A percentile compares a stretch with the other conserved stretches of the same genome.
Evolutionary conservation across 2,797 vertebrate species (phyloP).

Genomic region (Tragelaphus oryx): DNA sequence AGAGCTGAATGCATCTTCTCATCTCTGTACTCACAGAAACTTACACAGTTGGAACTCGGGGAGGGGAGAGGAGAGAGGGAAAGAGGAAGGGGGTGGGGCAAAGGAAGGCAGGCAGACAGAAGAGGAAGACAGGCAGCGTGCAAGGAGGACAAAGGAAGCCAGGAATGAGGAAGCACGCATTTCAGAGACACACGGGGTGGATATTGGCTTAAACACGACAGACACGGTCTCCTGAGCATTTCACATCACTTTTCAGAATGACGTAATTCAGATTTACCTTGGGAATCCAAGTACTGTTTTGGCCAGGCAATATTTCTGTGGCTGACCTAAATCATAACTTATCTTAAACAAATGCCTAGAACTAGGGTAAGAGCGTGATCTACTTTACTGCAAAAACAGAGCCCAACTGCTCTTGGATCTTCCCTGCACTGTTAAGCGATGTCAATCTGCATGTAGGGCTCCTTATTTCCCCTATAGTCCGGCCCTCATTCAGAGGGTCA

Average conservation of each 20-base stretch:
- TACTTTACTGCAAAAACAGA: neutral
- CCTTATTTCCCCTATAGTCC: neutral
- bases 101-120: neutral
- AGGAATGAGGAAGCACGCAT: neutral
- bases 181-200: neutral
- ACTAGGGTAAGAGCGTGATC: neutral
- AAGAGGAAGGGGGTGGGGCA: neutral
- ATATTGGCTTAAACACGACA: neutral
- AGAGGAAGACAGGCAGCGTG: neutral
- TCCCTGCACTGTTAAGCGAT: neutral
- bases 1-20: neutral
- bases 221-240: neutral
- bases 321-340: neutral
- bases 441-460: neutral
- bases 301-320: neutral
- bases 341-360: neutral
- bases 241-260: neutral
- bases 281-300: neutral
- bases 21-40: slow-evolving; percentile 13
- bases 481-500: neutral
- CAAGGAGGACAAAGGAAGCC: neutral
- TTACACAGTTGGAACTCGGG: neutral
- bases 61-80: neutral
- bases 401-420: neutral
- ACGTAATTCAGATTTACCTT: neutral